These are phyloP conservation scores for Sminthurinus aureus DNA, from an alignment of 2,888 invertebrate species.

Conservation along the genomic window DNA sequence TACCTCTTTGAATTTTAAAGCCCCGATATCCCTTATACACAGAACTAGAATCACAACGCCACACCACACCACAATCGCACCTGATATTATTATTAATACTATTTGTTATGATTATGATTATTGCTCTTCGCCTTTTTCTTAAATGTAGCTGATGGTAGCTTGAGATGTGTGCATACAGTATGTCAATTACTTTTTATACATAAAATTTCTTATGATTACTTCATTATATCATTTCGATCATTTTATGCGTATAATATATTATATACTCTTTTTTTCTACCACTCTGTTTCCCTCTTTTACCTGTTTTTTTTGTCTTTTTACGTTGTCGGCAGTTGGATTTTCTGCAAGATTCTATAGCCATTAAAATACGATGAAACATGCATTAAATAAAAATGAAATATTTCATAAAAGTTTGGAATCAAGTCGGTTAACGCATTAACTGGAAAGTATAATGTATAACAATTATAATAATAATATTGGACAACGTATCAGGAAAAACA, in stretches of 20 bases:
- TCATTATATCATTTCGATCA: too few relatives aligned
- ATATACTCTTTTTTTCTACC: neutral
- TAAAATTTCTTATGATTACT: too few relatives aligned
- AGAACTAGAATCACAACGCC: neutral
- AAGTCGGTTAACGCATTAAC: too few relatives aligned
- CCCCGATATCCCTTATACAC: too few relatives aligned
- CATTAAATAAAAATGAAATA: neutral
- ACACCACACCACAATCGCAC: neutral
- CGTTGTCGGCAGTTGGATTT: neutral
- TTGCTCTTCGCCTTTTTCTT: neutral
- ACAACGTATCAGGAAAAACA: neutral
- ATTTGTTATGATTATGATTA: neutral
- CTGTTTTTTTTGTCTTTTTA: neutral
- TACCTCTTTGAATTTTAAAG: too few relatives aligned
- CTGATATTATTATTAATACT: neutral
- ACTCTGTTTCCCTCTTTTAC: neutral
- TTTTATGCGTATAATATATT: neutral
- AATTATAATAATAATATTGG: neutral
- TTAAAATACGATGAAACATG: neutral
- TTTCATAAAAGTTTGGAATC: too few relatives aligned
- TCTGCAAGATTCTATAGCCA: conserved; percentile 4
- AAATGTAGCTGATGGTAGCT: too few relatives aligned
- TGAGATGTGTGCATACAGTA: neutral
- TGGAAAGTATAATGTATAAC: too few relatives aligned
- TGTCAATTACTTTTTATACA: neutral